A percentile compares a stretch with the other conserved stretches of the same genome.
These are phyloP conservation scores for Sebastes goodei DNA, from an alignment of 2,797 vertebrate genomes.

Conservation along the genomic window DNA sequence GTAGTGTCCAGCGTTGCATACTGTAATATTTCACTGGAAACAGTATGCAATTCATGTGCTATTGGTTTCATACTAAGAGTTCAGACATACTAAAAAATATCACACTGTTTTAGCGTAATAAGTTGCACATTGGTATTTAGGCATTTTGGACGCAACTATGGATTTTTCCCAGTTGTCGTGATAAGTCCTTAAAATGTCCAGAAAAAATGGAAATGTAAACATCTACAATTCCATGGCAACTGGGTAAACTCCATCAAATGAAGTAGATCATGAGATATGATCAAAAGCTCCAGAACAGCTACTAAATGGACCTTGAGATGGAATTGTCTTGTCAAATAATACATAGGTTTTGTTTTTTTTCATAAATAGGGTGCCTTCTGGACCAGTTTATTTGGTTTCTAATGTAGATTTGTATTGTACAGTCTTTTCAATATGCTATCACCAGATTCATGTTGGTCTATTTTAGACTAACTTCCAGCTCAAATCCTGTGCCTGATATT, in stretches of 20 bases:
- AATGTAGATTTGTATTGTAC: constrained; percentile 15
- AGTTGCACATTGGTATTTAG: too few relatives aligned
- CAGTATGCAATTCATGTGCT: too few relatives aligned
- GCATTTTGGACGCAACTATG: too few relatives aligned
- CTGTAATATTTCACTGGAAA: too few relatives aligned
- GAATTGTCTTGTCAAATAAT: background rate
- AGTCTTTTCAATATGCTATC: constrained; percentile 10
- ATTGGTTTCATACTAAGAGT: too few relatives aligned
- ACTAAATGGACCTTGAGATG: background rate
- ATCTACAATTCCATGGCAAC: background rate
- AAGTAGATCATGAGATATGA: background rate
- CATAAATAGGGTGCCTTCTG: constrained; percentile 57
- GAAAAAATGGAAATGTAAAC: background rate
- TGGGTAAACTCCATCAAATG: background rate
- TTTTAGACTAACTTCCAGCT: constrained; percentile 1
- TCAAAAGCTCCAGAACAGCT: background rate
- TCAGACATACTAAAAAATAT: too few relatives aligned
- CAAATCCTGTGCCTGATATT: constrained; percentile 36
- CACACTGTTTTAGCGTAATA: too few relatives aligned
- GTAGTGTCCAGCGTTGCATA: too few relatives aligned
- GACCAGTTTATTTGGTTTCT: constrained; percentile 30
- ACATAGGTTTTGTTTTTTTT: background rate
- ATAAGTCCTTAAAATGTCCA: background rate
- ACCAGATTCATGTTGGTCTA: constrained; percentile 27
- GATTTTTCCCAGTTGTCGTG: too few relatives aligned